Conservation (phyloP, 2,113 vertebrate species). For the Ailuropoda melanoleuca region DNA sequence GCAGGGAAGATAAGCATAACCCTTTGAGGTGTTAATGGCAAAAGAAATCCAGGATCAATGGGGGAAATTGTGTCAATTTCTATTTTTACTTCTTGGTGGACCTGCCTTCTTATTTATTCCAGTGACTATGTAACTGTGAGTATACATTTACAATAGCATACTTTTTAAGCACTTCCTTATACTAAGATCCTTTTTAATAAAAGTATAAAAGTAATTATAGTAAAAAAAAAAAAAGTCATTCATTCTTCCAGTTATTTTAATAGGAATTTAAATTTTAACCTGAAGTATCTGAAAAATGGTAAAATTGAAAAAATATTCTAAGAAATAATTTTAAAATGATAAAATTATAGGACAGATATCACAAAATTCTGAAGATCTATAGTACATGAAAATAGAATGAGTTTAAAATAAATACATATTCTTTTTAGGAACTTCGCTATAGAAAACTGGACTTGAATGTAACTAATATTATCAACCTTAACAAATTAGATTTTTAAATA, state of each 20-base stretch:
- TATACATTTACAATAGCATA: background rate
- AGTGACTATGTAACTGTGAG: background rate
- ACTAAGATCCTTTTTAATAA: background rate
- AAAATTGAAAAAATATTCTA: conserved; percentile 26
- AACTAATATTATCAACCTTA: background rate
- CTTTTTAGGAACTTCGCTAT: conserved; percentile 7
- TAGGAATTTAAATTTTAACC: conserved; percentile 5
- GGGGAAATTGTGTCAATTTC: background rate
- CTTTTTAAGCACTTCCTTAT: background rate
- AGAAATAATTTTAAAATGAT: conserved; percentile 21
- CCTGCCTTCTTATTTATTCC: background rate
- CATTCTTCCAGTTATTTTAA: background rate
- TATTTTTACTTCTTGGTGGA: background rate
- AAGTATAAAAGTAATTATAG: background rate
- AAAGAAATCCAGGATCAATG: conserved; percentile 6
- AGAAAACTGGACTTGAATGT: conserved; percentile 3
- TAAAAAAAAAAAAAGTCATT: background rate
- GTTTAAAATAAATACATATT: background rate
- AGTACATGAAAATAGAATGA: background rate
- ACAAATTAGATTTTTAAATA: conserved; percentile 6
- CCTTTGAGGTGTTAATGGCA: background rate
- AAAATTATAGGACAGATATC: conserved; percentile 5
- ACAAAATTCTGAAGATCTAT: background rate
- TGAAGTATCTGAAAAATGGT: background rate
- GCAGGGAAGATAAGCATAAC: background rate